A percentile compares a stretch with the other conserved stretches of the same genome.
These are phyloP conservation scores for Hesperophylax magnus DNA, from an alignment of 1,140 invertebrate genomes.

Conservation along the genomic window DNA sequence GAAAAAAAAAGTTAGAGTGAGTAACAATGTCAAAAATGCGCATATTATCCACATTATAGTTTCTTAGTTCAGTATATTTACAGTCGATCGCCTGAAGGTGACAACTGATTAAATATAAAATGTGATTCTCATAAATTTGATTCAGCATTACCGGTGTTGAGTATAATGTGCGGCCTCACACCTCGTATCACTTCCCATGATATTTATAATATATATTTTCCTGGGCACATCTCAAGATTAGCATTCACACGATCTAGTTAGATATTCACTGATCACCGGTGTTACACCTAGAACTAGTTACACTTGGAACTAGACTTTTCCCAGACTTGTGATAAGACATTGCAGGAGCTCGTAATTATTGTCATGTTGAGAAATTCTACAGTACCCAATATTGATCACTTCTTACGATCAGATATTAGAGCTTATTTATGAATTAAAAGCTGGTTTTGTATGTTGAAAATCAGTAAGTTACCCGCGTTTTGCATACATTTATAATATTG, in stretches of 20 bases:
- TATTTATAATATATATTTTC: conserved; percentile 1
- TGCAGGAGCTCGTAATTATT: conserved; percentile 1
- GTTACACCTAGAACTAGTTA: not conserved
- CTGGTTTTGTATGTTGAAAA: conserved; percentile 16
- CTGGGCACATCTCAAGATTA: not conserved
- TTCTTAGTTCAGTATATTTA: too few relatives aligned
- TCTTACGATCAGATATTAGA: conserved; percentile 6
- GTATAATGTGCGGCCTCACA: too few relatives aligned
- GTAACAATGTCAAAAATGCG: too few relatives aligned
- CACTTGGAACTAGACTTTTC: too few relatives aligned
- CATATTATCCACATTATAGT: too few relatives aligned
- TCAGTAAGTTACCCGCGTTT: not conserved
- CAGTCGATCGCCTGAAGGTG: too few relatives aligned
- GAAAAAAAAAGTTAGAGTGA: too few relatives aligned
- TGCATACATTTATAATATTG: conserved; percentile 18
- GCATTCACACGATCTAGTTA: conserved; percentile 31
- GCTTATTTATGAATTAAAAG: conserved; percentile 9
- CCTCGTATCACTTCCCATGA: not conserved
- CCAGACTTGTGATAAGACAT: not conserved
- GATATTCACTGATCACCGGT: not conserved
- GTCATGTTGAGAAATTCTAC: conserved; percentile 7
- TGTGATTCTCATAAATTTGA: too few relatives aligned
- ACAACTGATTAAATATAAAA: too few relatives aligned
- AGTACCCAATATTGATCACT: conserved; percentile 5
- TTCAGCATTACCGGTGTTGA: too few relatives aligned